A percentile compares a stretch with the other conserved stretches of the same genome.
Evolutionary conservation across 2,888 invertebrate genomes (phyloP).

Genomic region (Sphinx pinastri): DNA sequence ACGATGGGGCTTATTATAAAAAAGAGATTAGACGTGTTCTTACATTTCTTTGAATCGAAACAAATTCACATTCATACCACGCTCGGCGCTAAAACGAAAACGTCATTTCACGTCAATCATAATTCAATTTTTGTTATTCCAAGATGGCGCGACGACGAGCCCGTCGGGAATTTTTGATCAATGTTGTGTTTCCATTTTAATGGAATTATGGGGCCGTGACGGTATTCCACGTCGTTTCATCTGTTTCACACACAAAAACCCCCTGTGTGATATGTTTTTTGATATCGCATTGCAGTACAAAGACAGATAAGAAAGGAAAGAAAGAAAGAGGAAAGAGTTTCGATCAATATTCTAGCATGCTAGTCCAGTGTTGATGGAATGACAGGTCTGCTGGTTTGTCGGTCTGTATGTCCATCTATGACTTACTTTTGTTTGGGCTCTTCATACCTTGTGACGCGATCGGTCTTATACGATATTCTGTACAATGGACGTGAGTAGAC

Average conservation of each 20-base stretch:
- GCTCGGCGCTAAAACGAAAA: constrained; percentile 5
- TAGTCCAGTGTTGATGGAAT: too few species aligned
- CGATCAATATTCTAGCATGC: too few species aligned
- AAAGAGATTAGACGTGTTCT: background rate
- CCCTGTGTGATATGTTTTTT: too few species aligned
- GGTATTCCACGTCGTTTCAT: background rate
- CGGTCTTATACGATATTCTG: too few species aligned
- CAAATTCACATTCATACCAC: background rate
- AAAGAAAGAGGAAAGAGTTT: too few species aligned
- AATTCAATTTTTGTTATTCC: constrained; percentile 20
- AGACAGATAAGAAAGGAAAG: too few species aligned
- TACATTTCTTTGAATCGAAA: background rate
- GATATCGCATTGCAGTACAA: too few species aligned
- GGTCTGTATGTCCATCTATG: too few species aligned
- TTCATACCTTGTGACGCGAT: too few species aligned
- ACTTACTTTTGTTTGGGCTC: too few species aligned
- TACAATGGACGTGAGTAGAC: too few species aligned
- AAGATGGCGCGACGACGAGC: background rate
- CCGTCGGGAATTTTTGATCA: constrained; percentile 8
- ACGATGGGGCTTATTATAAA: background rate
- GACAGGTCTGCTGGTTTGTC: too few species aligned
- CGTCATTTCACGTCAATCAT: constrained; percentile 4
- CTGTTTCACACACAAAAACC: background rate
- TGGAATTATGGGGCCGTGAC: constrained; percentile 3
- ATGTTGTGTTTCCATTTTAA: constrained; percentile 22